A percentile compares a stretch with the other conserved stretches of the same genome.
These are phyloP conservation scores for Shinisaurus crocodilurus DNA, from an alignment of 2,113 vertebrate genomes.

Conservation along the genomic window DNA sequence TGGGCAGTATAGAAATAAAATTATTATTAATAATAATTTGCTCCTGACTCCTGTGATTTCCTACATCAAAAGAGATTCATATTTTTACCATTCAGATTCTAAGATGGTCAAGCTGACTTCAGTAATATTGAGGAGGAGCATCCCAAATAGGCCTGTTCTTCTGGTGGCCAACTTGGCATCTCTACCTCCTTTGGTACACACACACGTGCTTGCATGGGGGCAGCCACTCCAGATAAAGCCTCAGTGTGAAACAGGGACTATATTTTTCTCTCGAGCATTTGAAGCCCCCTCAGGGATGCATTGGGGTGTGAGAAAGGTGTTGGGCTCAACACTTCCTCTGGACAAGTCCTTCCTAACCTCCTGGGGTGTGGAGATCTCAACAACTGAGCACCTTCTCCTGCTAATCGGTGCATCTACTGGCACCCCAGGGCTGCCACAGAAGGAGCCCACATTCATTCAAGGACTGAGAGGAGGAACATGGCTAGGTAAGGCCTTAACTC, in stretches of 20 bases:
- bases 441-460: background rate
- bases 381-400: background rate
- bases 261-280: background rate
- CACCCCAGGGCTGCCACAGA: background rate
- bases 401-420: background rate
- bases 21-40: too few species aligned
- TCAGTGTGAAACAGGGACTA: background rate
- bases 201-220: background rate
- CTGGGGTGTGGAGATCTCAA: too few species aligned
- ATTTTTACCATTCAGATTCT: background rate
- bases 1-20: too few species aligned
- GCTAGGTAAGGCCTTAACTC: background rate
- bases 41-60: background rate
- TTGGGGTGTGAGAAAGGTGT: background rate
- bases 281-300: background rate
- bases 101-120: background rate
- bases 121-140: background rate
- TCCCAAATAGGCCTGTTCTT: background rate
- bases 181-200: background rate
- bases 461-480: background rate
- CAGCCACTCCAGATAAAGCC: background rate
- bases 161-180: background rate
- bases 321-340: background rate
- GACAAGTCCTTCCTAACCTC: background rate
- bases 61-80: too few species aligned